These are phyloP conservation scores for Diuraphis noxia DNA, from an alignment of 1,140 invertebrate species.

Conservation along the genomic window DNA sequence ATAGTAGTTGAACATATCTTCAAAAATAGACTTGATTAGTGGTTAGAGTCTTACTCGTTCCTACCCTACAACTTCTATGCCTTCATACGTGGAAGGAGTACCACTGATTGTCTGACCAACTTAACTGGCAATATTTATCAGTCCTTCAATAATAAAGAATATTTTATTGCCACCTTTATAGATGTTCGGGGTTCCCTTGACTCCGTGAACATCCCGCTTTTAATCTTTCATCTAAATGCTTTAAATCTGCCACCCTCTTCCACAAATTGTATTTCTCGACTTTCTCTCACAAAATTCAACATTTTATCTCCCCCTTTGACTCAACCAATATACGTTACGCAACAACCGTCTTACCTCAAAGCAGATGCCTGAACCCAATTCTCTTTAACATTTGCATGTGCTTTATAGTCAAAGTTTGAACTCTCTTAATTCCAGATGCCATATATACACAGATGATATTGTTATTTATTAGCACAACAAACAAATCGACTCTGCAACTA, in stretches of 20 bases:
- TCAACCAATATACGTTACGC: too few species aligned
- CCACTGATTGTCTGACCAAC: neutral
- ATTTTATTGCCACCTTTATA: neutral
- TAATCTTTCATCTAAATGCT: neutral
- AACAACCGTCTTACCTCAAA: too few species aligned
- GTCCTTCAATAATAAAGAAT: neutral
- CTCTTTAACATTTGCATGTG: constrained; percentile 2
- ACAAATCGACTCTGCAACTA: too few species aligned
- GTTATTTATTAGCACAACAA: too few species aligned
- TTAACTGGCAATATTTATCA: neutral
- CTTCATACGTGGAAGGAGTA: too few species aligned
- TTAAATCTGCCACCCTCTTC: neutral
- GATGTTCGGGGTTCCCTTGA: neutral
- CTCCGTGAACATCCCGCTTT: neutral
- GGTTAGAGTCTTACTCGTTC: too few species aligned
- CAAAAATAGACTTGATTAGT: too few species aligned
- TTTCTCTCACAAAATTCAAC: neutral
- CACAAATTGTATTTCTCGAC: neutral
- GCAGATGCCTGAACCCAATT: constrained; percentile 26
- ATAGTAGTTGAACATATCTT: too few species aligned
- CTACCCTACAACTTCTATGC: too few species aligned
- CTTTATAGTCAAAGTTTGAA: neutral
- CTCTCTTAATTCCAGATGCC: neutral
- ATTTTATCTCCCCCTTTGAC: too few species aligned
- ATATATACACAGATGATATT: neutral